Evolutionary conservation across 2,113 vertebrate genomes (phyloP).

Genomic region (Fulmarus glacialis): DNA sequence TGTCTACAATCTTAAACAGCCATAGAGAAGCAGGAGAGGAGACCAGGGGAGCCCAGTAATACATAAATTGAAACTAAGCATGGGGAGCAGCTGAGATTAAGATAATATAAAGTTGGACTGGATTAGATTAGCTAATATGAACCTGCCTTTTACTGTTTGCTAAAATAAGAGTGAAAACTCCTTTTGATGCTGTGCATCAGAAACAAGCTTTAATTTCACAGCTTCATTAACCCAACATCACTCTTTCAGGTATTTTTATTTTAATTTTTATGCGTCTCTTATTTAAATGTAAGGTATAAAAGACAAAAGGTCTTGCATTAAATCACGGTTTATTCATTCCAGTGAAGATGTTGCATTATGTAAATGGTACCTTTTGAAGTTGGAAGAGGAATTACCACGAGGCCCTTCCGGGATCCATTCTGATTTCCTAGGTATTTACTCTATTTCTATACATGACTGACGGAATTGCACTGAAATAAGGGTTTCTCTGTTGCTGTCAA

Average conservation of each 20-base stretch:
- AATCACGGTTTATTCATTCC: background rate
- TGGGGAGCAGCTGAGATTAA: background rate
- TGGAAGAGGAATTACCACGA: background rate
- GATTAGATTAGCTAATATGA: background rate
- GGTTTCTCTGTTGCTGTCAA: background rate
- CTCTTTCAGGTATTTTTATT: background rate
- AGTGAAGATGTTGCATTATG: background rate
- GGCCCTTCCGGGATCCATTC: constrained; percentile 34
- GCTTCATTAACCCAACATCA: background rate
- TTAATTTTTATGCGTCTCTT: background rate
- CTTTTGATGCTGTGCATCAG: background rate
- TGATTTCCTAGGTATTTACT: constrained; percentile 13
- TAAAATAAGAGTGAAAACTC: background rate
- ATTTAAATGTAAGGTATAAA: background rate
- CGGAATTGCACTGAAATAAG: background rate
- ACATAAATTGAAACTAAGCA: background rate
- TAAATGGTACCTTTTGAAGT: constrained; percentile 20
- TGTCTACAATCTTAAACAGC: background rate
- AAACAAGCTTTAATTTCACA: background rate
- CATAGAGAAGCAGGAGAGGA: background rate
- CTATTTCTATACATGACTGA: background rate
- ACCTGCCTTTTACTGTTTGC: background rate
- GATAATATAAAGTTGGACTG: background rate
- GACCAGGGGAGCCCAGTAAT: background rate
- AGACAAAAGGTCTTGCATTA: background rate